Evolutionary conservation across 1,140 invertebrate species (phyloP), one percentile per base, ranked within the genome.

Genomic region (Drosophila grimshawi): DNA sequence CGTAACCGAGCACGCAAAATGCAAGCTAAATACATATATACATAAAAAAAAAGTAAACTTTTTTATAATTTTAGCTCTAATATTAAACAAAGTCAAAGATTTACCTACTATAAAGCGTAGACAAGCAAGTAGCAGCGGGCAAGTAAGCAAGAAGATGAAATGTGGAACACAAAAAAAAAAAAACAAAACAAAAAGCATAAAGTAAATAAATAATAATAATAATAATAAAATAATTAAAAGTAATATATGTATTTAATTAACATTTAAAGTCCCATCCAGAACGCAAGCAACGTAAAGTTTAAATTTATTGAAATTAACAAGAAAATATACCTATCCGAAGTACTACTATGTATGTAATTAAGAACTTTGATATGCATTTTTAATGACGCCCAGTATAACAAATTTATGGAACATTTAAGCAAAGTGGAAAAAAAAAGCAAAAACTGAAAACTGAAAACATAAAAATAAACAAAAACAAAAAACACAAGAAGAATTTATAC

Each of bases 291-390:
- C 57, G 57, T 69, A 61, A 69, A 51, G 37, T 69, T 61, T 43
- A 68, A 68, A 69, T 35, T 69, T 74, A 61, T 67, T 67, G 52
- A 55, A 69, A 73, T 39, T 68, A 41, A 57, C 41, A 66, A 67
- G 7, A 59, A 37, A 39, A 67, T 49, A 75, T 59, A 55, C 53
- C 45, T 70, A 70, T 53, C 11, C 59, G 46, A 64, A 63, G 55
- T 74, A n/a, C 10, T n/a, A 43, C 39, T 43, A 41, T 74, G 46
- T 70, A 56, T 75, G 67, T 75, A 75, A 70, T 64, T 75, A 75
- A 86, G 79, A 88, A 82, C 79, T 86, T 86, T 86, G 82, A 86
- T 86, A 86, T 83, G 83, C 83, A 88, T 86, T 86, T 88, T 88
- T 82, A 86, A 86, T 64, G 53, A 80, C 76, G 83, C 83, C 83